Percentiles rank a stretch among this genome's conserved stretches.
Conservation (phyloP, 1,140 invertebrate species). For the Lerema accius region DNA sequence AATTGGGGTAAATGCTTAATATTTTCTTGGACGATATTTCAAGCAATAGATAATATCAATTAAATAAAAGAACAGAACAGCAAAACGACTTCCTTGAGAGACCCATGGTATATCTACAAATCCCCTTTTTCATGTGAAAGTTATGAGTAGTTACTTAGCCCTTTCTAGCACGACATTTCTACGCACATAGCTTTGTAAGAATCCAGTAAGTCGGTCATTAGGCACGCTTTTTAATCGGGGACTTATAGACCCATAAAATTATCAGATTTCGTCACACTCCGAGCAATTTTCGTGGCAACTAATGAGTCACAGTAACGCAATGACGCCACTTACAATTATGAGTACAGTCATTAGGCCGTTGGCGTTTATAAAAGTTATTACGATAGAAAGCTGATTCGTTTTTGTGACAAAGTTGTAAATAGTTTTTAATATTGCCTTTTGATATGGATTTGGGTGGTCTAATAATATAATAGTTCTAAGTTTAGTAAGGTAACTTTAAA, state of each 20-base stretch:
- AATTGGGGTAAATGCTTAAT: too few relatives aligned
- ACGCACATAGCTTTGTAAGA: conserved; percentile 15
- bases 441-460: conserved; percentile 24
- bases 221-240: conserved; percentile 59
- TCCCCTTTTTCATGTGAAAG: too few relatives aligned
- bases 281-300: conserved; percentile 63
- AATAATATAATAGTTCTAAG: conserved; percentile 7
- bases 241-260: conserved; percentile 60
- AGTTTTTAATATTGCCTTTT: conserved; percentile 18
- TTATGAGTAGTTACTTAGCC: neutral
- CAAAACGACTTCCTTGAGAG: too few relatives aligned
- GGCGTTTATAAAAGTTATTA: conserved; percentile 68
- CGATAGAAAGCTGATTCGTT: conserved; percentile 59
- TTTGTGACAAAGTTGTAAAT: conserved; percentile 50
- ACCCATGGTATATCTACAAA: too few relatives aligned
- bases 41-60: too few relatives aligned
- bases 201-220: conserved; percentile 46
- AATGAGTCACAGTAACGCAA: conserved; percentile 74
- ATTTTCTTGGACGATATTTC: too few relatives aligned
- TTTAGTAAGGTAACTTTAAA: too few relatives aligned
- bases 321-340: conserved; percentile 64
- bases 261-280: conserved; percentile 79
- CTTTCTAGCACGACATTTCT: neutral
- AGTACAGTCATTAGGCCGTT: conserved; percentile 61
- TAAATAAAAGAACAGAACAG: too few relatives aligned